Conservation (phyloP, 2,888 invertebrate genomes). For the Cylindroiulus punctatus region DNA sequence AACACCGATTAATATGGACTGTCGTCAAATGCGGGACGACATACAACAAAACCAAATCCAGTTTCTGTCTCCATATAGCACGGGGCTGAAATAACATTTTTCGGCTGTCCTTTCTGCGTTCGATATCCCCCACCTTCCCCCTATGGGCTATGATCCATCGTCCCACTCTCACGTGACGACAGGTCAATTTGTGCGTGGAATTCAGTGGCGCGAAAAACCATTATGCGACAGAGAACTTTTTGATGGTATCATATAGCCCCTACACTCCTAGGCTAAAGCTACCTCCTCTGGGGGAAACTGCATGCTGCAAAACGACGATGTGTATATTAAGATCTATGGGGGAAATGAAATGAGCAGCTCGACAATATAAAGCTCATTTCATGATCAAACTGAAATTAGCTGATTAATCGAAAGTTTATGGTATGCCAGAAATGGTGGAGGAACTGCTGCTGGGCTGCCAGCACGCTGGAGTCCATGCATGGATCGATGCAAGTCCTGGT, state of each 20-base stretch:
- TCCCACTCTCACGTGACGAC: conserved; percentile 56
- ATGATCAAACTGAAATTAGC: conserved; percentile 55
- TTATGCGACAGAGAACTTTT: conserved; percentile 48
- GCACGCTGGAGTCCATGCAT: background rate
- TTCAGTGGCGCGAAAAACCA: conserved; percentile 57
- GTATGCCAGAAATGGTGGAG: background rate
- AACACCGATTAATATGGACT: conserved; percentile 37
- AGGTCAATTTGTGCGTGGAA: conserved; percentile 57
- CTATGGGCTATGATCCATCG: conserved; percentile 54
- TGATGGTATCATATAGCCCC: background rate
- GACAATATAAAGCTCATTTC: conserved; percentile 49
- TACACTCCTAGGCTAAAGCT: background rate
- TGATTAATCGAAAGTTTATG: conserved; percentile 54
- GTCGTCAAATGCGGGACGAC: conserved; percentile 3
- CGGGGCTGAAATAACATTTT: background rate
- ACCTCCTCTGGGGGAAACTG: conserved; percentile 39
- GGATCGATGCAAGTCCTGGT: background rate
- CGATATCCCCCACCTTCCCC: background rate
- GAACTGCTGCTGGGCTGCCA: background rate
- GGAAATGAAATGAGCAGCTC: conserved; percentile 36
- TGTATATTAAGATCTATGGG: conserved; percentile 30
- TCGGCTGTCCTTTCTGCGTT: conserved; percentile 15
- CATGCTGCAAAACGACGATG: conserved; percentile 34
- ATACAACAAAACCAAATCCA: background rate
- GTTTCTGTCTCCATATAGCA: background rate